Base-by-base conservation (phyloP, 2,113 vertebrate species). In the Smithornis capensis region DNA sequence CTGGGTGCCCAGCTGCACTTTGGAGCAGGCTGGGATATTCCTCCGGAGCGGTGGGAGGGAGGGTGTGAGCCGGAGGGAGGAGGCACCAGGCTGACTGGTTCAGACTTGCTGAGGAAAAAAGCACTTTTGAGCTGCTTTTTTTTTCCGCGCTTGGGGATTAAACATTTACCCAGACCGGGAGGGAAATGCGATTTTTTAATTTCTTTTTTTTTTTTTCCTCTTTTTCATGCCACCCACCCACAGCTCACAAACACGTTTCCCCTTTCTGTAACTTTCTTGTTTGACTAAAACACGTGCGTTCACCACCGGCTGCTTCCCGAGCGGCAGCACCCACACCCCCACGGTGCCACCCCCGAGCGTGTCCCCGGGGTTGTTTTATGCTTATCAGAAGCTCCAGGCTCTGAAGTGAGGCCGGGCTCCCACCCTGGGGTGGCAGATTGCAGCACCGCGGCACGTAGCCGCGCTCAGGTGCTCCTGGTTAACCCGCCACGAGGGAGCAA, bases 81-180 rank as follows among this genome's bases (percentile, higher is more conserved):
- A 74, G 88, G 93, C 74, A 85, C 90, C 49, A 55, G 96, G 85
- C 92, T 92, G 96, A 94, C 92, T 94, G 96, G 95, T 93, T 95
- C 70, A 70, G 95, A 71, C 96, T 94, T 67, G 96, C 78, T 52
- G 65, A 47, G 76, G 25, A 53, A 90, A 94, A 91, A 89, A 42
- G 19, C 91, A 89, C 87, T 95, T 95, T 83, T 67, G 81, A 94
- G 78, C 80, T 74, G 69, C 71, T 76, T 88, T 87, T 70, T 44
- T 57, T 44, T 57, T 67, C 28, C 31, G 57, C 38, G 63, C 77
- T 63, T 6, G 74, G 11, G 17, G 78, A 68, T 94, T 94, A 95
- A 94, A 96, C 96, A 95, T 96, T 96, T 67, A 94, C 94, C 71
- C 82, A 44, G 45, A 55, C 19, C 44, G 60, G 59, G 33, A 24